phyloP scores from a whole-genome alignment of 30 jellyfish, hydroid and myxozoan genomes.

The Nemopilema nomurai region DNA sequence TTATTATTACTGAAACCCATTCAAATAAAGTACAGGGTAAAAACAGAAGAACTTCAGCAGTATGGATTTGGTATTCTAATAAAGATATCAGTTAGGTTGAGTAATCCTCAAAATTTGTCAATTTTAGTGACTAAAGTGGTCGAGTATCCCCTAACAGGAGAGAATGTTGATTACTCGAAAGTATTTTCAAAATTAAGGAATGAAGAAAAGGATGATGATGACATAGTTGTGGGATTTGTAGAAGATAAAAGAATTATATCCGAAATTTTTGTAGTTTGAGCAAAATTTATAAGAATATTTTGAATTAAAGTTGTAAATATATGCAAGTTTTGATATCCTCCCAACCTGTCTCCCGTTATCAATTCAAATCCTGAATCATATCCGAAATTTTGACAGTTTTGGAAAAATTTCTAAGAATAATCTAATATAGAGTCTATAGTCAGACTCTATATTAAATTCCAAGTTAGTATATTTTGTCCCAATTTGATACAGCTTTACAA shows the following conservation, averaged over 20 bases:
- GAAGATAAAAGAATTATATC: no score
- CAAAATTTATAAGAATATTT: background rate
- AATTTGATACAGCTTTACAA: background rate
- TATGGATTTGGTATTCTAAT: slow-evolving; percentile 3
- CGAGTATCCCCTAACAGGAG: slow-evolving; percentile 40
- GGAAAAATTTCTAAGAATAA: background rate
- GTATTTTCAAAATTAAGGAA: background rate
- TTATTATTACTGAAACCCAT: background rate
- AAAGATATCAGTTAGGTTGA: slow-evolving; percentile 21
- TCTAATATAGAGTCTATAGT: background rate
- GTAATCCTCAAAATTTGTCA: slow-evolving; percentile 15
- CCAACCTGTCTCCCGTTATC: background rate
- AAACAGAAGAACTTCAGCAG: background rate
- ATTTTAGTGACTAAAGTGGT: slow-evolving; percentile 46
- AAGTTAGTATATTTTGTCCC: background rate
- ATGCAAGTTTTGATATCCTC: background rate
- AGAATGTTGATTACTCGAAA: slow-evolving; percentile 16
- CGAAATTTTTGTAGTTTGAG: background rate
- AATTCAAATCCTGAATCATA: background rate
- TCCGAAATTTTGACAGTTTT: background rate
- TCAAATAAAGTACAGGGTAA: background rate
- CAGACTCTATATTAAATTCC: no score
- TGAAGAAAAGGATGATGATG: background rate
- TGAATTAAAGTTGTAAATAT: background rate
- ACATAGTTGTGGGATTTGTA: background rate